Conservation (phyloP, 1,140 invertebrate genomes). For the Galendromus occidentalis region DNA sequence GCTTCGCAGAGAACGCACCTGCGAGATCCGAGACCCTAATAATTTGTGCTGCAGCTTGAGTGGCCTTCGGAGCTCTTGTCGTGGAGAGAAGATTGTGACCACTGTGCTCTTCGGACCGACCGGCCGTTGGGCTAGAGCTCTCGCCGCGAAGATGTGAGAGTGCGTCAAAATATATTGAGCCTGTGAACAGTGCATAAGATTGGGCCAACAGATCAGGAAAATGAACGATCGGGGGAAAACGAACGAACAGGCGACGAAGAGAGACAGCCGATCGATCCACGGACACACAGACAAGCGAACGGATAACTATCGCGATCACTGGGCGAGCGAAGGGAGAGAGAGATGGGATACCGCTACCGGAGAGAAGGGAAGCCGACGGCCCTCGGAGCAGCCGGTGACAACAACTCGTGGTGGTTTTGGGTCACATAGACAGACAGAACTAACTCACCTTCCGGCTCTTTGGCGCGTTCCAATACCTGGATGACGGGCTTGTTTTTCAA, state of each 20-base stretch:
- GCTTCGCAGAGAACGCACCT: background rate
- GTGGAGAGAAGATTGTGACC: background rate
- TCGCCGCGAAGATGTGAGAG: conserved; percentile 7
- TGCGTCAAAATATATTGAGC: conserved; percentile 7
- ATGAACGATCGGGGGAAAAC: background rate
- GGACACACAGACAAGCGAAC: background rate
- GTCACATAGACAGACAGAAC: background rate
- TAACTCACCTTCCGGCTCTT: conserved; percentile 7
- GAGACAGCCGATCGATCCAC: background rate
- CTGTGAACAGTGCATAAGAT: background rate
- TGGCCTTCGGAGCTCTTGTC: background rate
- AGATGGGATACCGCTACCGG: too few species aligned
- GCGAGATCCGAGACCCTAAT: conserved; percentile 10
- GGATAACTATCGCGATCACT: background rate
- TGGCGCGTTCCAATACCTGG: background rate
- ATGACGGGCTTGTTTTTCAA: background rate
- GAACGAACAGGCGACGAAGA: background rate
- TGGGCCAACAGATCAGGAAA: background rate
- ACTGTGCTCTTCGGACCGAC: conserved; percentile 9
- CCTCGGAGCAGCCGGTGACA: conserved; percentile 1
- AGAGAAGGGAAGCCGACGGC: background rate
- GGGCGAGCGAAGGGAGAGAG: too few species aligned
- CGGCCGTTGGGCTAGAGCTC: conserved; percentile 6
- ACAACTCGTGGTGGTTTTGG: background rate
- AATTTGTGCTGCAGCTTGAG: background rate